These are phyloP conservation scores for Colostygia pectinataria DNA, from an alignment of 2,888 invertebrate species.

Conservation along the genomic window DNA sequence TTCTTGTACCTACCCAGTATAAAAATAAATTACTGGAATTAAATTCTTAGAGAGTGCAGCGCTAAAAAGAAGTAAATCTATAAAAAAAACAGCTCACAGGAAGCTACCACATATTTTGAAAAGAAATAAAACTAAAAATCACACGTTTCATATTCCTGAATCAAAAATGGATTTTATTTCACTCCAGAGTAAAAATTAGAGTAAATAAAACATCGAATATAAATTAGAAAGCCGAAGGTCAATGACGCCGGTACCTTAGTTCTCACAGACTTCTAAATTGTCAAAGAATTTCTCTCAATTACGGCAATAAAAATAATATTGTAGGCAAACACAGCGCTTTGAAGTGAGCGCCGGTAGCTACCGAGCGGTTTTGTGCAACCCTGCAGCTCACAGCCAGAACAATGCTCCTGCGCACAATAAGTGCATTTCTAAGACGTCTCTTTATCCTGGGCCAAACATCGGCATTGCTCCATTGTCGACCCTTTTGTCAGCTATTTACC, in stretches of 20 bases:
- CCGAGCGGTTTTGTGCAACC: conserved; percentile 80
- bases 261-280: conserved; percentile 45
- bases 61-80: no score
- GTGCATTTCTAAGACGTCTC: conserved; percentile 64
- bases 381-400: conserved; percentile 47
- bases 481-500: conserved; percentile 78
- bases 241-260: conserved; percentile 45
- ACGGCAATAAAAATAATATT: conserved; percentile 80
- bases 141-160: conserved; percentile 6
- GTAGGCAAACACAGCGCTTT: conserved; percentile 73
- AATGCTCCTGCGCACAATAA: conserved; percentile 67
- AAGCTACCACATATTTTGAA: no score
- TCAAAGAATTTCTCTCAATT: conserved; percentile 66
- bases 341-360: conserved; percentile 68
- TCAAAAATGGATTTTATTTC: background rate
- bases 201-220: conserved; percentile 29
- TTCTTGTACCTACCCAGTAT: no score
- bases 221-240: conserved; percentile 67
- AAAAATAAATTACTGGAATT: no score
- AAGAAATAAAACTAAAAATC: background rate
- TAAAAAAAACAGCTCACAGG: no score
- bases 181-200: conserved; percentile 9
- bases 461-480: conserved; percentile 73
- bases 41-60: no score
- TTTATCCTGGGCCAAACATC: conserved; percentile 80